phyloP scores from a whole-genome alignment of 2,888 invertebrate species.

The Pyrochroa serraticornis region DNA sequence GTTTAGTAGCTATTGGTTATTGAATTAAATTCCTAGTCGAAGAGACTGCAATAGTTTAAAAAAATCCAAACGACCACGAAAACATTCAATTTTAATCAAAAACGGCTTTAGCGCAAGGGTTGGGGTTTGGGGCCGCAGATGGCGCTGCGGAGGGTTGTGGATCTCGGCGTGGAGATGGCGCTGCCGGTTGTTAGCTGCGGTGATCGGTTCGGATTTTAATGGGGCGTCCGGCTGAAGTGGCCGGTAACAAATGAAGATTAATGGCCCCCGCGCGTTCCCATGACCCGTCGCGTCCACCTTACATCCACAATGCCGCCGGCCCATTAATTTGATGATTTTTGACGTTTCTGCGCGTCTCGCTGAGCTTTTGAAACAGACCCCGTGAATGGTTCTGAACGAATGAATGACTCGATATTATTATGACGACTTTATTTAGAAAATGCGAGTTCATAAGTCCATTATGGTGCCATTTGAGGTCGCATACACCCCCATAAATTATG shows the following conservation, averaged over 20 bases:
- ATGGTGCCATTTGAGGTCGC: constrained; percentile 43
- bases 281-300: constrained; percentile 4
- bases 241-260: constrained; percentile 50
- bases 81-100: too few species aligned
- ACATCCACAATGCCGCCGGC: neutral
- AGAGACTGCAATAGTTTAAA: too few species aligned
- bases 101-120: too few species aligned
- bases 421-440: constrained; percentile 42
- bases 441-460: constrained; percentile 38
- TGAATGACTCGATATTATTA: constrained; percentile 38
- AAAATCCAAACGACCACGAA: too few species aligned
- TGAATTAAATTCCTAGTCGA: too few species aligned
- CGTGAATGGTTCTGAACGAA: constrained; percentile 31
- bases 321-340: constrained; percentile 36
- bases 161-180: neutral
- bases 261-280: constrained; percentile 34
- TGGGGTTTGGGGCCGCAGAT: too few species aligned
- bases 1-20: too few species aligned
- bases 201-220: neutral
- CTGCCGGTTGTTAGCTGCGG: neutral
- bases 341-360: constrained; percentile 41
- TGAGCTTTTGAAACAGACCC: constrained; percentile 40
- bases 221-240: constrained; percentile 36
- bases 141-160: too few species aligned
- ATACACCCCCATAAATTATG: constrained; percentile 43